Evolutionary conservation across 2,888 invertebrate genomes (phyloP).

Genomic region (Drosophila mettleri): DNA sequence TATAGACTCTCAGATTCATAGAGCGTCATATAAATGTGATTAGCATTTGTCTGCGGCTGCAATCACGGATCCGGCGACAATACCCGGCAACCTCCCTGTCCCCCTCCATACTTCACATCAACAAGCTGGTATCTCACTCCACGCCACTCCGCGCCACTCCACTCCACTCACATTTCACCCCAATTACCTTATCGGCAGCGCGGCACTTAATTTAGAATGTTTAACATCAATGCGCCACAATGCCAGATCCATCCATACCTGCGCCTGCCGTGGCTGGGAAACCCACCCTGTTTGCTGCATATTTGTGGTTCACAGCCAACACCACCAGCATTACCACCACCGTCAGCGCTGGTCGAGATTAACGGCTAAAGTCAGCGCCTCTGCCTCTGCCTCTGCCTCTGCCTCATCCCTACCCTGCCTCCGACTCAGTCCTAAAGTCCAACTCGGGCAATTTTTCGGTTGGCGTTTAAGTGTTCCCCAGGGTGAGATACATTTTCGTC

Average conservation of each 20-base stretch:
- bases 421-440: slow-evolving; percentile 20
- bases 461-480: slow-evolving; percentile 83
- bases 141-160: slow-evolving; percentile 52
- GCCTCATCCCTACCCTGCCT: neutral
- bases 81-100: neutral
- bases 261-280: slow-evolving; percentile 19
- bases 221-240: slow-evolving; percentile 72
- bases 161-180: slow-evolving; percentile 82
- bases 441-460: slow-evolving; percentile 76
- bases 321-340: slow-evolving; percentile 19
- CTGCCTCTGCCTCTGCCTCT: slow-evolving; percentile 13
- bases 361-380: slow-evolving; percentile 75
- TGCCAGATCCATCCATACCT: slow-evolving; percentile 48
- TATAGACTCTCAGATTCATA: slow-evolving; percentile 1
- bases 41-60: slow-evolving; percentile 49
- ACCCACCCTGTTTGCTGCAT: slow-evolving; percentile 40
- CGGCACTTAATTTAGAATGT: slow-evolving; percentile 83
- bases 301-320: slow-evolving; percentile 53
- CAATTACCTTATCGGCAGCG: slow-evolving; percentile 84
- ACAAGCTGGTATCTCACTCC: slow-evolving; percentile 50
- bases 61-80: slow-evolving; percentile 22
- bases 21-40: slow-evolving; percentile 53
- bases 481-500: slow-evolving; percentile 83
- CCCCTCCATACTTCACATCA: slow-evolving; percentile 36
- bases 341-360: slow-evolving; percentile 57